Conservation (phyloP, 2,113 vertebrate genomes). For the Mormyrus iriodes region DNA sequence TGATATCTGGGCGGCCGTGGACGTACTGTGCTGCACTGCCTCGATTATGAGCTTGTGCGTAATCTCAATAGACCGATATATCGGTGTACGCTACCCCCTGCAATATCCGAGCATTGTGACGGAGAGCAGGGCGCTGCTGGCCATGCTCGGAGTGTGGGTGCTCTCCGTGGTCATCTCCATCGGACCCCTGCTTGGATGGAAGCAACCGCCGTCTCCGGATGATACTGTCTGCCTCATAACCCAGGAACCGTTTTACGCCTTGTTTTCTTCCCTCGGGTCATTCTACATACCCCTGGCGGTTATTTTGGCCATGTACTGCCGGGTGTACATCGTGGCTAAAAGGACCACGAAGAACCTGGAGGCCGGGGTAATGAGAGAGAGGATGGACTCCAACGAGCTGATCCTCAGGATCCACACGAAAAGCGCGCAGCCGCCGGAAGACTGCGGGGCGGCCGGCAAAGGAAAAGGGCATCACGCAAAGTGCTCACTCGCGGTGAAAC, state of each 20-base stretch:
- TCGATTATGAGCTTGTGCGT: conserved; percentile 76
- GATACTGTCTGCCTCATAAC: conserved; percentile 69
- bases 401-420: conserved; percentile 84
- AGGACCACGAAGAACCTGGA: conserved; percentile 75
- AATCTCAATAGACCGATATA: conserved; percentile 75
- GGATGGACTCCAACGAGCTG: conserved; percentile 79
- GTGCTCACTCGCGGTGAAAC: conserved; percentile 82
- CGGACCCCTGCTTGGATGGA: conserved; percentile 67
- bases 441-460: conserved; percentile 60
- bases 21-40: conserved; percentile 74
- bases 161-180: conserved; percentile 70
- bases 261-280: conserved; percentile 74
- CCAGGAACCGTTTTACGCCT: conserved; percentile 71
- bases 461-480: conserved; percentile 72
- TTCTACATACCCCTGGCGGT: conserved; percentile 73
- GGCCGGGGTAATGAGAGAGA: conserved; percentile 73
- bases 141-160: conserved; percentile 65
- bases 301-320: conserved; percentile 76
- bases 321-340: conserved; percentile 74
- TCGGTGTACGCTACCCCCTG: conserved; percentile 71
- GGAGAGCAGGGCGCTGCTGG: conserved; percentile 63
- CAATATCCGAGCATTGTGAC: conserved; percentile 72
- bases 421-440: conserved; percentile 74
- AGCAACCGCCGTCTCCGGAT: conserved; percentile 66
- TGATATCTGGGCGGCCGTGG: conserved; percentile 63